Evolutionary conservation across 2,888 invertebrate species (phyloP).

Genomic region (Cristatella mucedo): DNA sequence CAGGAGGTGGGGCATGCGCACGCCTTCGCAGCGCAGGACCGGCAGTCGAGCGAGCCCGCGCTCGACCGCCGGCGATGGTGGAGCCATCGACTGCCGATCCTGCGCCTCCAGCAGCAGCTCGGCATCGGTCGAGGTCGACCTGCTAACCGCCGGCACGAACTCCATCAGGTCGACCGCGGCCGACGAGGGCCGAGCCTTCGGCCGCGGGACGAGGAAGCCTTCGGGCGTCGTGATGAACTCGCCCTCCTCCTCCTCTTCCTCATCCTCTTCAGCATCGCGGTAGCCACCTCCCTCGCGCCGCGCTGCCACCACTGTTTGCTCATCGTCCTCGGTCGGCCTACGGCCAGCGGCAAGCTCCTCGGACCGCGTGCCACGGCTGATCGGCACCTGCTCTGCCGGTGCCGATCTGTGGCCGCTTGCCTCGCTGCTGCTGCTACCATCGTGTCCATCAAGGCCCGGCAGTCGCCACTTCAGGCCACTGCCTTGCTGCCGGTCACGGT

Average conservation of each 20-base stretch:
- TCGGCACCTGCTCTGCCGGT: neutral
- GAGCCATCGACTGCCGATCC: neutral
- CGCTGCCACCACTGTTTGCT: neutral
- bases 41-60: too few relatives aligned
- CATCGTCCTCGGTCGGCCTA: neutral
- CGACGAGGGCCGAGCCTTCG: neutral
- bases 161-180: neutral
- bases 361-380: neutral
- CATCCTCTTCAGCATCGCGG: neutral
- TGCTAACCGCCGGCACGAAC: neutral
- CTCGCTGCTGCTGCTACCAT: too few relatives aligned
- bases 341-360: neutral
- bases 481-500: conserved; percentile 16
- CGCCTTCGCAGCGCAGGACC: too few relatives aligned
- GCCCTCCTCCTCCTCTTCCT: neutral
- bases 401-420: too few relatives aligned
- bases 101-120: neutral
- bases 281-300: neutral
- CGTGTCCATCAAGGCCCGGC: too few relatives aligned
- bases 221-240: neutral
- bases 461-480: neutral
- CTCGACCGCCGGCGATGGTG: too few relatives aligned
- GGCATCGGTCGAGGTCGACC: neutral
- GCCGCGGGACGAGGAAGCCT: neutral
- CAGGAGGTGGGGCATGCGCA: too few relatives aligned